Conservation (phyloP, 1,140 invertebrate species). For the Papilio helenus region DNA sequence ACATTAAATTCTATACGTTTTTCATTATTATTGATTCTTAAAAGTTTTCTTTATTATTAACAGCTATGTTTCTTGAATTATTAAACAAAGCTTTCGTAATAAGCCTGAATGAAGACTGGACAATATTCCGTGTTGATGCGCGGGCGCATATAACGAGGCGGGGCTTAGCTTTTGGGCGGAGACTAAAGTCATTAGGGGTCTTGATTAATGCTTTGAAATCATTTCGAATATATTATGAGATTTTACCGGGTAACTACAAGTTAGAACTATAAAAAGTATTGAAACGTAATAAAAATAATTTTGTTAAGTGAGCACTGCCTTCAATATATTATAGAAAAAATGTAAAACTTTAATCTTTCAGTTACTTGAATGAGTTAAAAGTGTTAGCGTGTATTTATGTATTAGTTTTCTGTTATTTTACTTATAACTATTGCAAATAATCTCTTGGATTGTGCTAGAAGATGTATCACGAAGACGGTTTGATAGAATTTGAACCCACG, state of each 20-base stretch:
- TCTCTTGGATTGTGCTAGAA: too few relatives aligned
- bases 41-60: neutral
- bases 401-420: too few relatives aligned
- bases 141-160: conserved; percentile 39
- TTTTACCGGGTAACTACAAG: too few relatives aligned
- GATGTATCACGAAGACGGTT: too few relatives aligned
- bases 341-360: too few relatives aligned
- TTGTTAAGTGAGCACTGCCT: too few relatives aligned
- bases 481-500: neutral
- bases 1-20: neutral
- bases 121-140: neutral
- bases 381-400: too few relatives aligned
- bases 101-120: neutral
- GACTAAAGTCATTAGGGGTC: conserved; percentile 27
- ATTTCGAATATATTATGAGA: neutral
- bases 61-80: neutral
- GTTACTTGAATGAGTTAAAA: too few relatives aligned
- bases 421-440: too few relatives aligned
- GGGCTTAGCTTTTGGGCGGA: conserved; percentile 43
- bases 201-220: conserved; percentile 11
- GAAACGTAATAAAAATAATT: too few relatives aligned
- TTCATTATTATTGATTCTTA: neutral
- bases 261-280: too few relatives aligned
- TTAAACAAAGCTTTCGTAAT: neutral
- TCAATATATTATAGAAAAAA: too few relatives aligned